Base-by-base conservation (phyloP, 2,113 vertebrate genomes). In the Speoplatyrhinus poulsoni region DNA sequence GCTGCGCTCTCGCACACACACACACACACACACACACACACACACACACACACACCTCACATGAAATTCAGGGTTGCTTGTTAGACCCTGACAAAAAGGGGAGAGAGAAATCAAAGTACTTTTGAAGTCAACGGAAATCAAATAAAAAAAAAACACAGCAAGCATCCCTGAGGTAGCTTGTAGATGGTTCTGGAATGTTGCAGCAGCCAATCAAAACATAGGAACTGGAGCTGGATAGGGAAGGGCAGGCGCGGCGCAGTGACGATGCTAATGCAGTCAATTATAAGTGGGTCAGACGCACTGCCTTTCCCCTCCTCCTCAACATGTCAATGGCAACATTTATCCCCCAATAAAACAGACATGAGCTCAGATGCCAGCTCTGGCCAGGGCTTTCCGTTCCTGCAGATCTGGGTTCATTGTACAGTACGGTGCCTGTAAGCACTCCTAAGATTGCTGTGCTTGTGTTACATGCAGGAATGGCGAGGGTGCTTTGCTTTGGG, bases 341-440 rank as follows among this genome's bases (percentile, higher is more conserved):
- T 87, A 88, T 86, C 87, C 86, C 12, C 73, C 80, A 84, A 86
- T 85, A 89, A 90, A 83, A 86, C 74, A 87, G 83, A 82, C 85
- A 79, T 86, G 83, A 83, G 79, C 79, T 84, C 75, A 85, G 79
- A 80, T 80, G 79, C 73, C 60, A 69, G 73, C 65, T 54, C 59
- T 59, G 71, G 82, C 84, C 87, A 85, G 76, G 63, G 82, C 77
- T 84, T 85, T 87, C 83, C 82, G 68, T 82, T 83, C 67, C 70
- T 76, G 69, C 82, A 85, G 67, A 86, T 87, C 79, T 80, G 49
- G 63, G 60, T 72, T 89, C 82, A 88, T 88, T 89, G 89, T 86
- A 81, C 86, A 75, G 73, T 64, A 67, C 75, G 67, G 76, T 17
- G 83, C 69, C 76, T 85, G 81, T 75, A 80, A 89, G 81, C 82